A percentile compares a stretch with the other conserved stretches of the same genome.
Conservation (phyloP, 2,797 vertebrate genomes). For the Tragelaphus oryx region DNA sequence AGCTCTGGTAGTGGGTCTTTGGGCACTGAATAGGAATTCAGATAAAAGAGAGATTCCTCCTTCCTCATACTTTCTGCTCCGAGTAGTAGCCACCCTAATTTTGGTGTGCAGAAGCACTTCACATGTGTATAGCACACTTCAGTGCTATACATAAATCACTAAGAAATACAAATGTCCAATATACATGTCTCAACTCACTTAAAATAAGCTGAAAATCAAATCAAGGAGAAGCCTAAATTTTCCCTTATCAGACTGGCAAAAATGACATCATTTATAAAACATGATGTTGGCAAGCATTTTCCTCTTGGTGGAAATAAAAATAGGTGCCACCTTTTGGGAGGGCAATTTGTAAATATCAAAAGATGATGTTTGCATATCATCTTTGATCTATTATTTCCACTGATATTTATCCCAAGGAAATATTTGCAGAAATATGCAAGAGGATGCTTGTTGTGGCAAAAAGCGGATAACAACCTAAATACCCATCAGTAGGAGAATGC, state of each 20-base stretch:
- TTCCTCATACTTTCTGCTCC: not conserved
- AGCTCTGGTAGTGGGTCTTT: not conserved
- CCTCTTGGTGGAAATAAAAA: not conserved
- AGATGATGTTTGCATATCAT: not conserved
- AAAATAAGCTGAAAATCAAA: not conserved
- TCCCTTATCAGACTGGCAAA: not conserved
- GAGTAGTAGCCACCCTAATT: not conserved
- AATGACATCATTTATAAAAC: not conserved
- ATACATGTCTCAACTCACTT: not conserved
- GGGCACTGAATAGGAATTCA: not conserved
- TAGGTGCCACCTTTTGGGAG: not conserved
- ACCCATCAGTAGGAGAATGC: not conserved
- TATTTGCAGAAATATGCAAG: not conserved
- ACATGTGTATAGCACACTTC: not conserved
- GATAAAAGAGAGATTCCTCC: not conserved
- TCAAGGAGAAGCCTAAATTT: not conserved
- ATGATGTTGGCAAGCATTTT: not conserved
- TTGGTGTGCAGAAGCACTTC: not conserved
- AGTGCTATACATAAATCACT: not conserved
- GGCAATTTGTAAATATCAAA: not conserved
- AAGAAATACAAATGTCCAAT: not conserved
- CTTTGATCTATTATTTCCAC: not conserved
- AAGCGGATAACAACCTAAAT: not conserved
- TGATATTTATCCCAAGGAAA: not conserved
- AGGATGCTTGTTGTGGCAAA: not conserved